Evolutionary conservation across 2,888 invertebrate genomes (phyloP), one percentile per base, ranked within the genome.

Genomic region (Sisyra terminalis): DNA sequence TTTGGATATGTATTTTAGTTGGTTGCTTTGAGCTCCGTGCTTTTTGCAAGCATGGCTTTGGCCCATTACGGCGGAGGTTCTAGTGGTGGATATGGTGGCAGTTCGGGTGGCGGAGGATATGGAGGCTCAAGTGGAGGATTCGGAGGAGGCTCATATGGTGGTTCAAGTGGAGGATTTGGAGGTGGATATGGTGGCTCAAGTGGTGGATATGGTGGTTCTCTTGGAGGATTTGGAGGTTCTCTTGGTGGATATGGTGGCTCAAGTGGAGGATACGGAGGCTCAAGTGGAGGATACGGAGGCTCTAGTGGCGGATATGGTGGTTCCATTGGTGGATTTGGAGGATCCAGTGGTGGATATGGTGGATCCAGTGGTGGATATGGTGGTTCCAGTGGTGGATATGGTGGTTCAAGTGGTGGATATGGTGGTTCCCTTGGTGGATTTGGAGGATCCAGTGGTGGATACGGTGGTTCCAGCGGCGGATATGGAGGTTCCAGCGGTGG

Each of bases 61-160:
- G 32, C 14, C 5, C 32, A 32, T 32, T 32, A 32, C 14, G 9
- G 32, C 14, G 32, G 32, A n/a, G 11, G 52, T 49, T 42, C 15
- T 24, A 9, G 55, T 46, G 16, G 46, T 41, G 29, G 45, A 30
- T 17, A 44, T 37, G 37, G 35, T 15, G 40, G 35, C 16, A 15
- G 29, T 15, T n/a, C 45, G 45, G 8, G 35, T 5, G 16, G 39
- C 29, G 41, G 48, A 57, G 10, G 64, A 62, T 9, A 65, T 65
- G 8, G 65, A 56, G 52, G 32, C 8, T n/a, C 11, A 32, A 13
- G n/a, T 32, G 32, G 32, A 32, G 32, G 32, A 32, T 14, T 6
- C 32, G 32, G 32, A 32, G 32, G 32, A 13, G 9, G 9, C 8
- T 32, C n/a, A n/a, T 14, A 32, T 32, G 32, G 32, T 14, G 32